A percentile compares a stretch with the other conserved stretches of the same genome.
phyloP scores from a whole-genome alignment of 2,113 vertebrate species.

The Aptenodytes patagonicus region DNA sequence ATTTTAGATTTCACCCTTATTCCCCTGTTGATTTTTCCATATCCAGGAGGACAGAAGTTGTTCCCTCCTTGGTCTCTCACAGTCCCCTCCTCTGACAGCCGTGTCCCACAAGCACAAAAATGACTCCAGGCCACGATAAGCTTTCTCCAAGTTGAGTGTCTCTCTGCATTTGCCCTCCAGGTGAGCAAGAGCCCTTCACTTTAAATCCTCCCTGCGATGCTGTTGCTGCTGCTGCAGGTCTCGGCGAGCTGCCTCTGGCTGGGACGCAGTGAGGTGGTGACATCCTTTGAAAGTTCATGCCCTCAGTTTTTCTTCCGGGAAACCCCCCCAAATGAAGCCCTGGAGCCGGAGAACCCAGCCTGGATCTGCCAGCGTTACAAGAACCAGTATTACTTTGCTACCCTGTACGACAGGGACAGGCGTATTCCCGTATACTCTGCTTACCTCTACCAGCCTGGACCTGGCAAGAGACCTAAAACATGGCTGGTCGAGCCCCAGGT shows the following conservation, averaged over 20 bases:
- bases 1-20: not conserved
- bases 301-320: slow-evolving; percentile 10
- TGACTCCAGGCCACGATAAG: not conserved
- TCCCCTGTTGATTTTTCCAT: not conserved
- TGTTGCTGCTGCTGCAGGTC: slow-evolving; percentile 12
- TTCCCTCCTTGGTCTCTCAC: not conserved
- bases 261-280: not conserved
- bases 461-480: rapidly evolving
- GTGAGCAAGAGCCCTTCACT: not conserved
- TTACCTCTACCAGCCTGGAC: not conserved
- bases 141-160: not conserved
- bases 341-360: not conserved
- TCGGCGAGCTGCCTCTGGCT: not conserved
- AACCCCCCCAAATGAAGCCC: not conserved
- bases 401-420: not conserved
- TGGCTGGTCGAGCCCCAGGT: slow-evolving; percentile 51
- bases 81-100: not conserved
- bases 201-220: not conserved
- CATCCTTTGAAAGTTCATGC: not conserved
- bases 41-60: not conserved
- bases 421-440: slow-evolving; percentile 45
- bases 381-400: slow-evolving; percentile 15
- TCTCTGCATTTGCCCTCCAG: not conserved
- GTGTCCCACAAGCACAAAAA: not conserved
- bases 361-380: slow-evolving; percentile 34